Evolutionary conservation across 2,888 invertebrate species (phyloP).

Genomic region (Archaeoteleia sp.): DNA sequence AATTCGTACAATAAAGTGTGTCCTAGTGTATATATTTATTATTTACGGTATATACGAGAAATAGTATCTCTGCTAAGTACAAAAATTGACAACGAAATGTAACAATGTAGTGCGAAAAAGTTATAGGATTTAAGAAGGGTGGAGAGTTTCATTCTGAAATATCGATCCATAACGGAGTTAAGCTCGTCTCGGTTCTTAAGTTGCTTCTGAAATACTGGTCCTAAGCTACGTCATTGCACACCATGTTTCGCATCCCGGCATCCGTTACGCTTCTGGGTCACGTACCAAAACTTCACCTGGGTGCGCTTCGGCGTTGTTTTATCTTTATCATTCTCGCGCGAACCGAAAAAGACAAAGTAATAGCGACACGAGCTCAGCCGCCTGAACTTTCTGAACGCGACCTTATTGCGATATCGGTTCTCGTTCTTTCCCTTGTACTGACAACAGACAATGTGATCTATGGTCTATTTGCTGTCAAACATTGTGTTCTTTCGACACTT

Average conservation of each 20-base stretch:
- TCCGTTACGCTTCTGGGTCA: conserved; percentile 44
- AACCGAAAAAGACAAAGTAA: conserved; percentile 43
- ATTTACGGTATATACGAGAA: neutral
- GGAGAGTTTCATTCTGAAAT: conserved; percentile 40
- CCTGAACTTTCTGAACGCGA: conserved; percentile 39
- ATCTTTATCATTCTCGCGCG: conserved; percentile 43
- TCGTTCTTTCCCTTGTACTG: conserved; percentile 22
- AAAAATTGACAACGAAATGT: conserved; percentile 18
- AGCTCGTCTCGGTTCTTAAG: conserved; percentile 43
- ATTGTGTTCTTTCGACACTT: conserved; percentile 22
- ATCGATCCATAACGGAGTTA: conserved; percentile 42
- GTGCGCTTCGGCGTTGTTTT: conserved; percentile 35
- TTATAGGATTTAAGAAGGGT: conserved; percentile 10
- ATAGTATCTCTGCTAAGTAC: conserved; percentile 9
- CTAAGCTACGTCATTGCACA: conserved; percentile 33
- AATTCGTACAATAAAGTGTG: no score
- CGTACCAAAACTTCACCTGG: conserved; percentile 50
- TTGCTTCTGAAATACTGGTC: conserved; percentile 39
- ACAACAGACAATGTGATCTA: conserved; percentile 49
- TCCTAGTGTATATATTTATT: no score
- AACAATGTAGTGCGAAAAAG: conserved; percentile 19
- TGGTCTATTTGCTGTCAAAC: conserved; percentile 35
- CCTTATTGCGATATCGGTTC: conserved; percentile 49
- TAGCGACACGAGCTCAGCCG: conserved; percentile 40
- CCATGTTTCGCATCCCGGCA: conserved; percentile 37